These are phyloP conservation scores for Coelinius sp. DNA, from an alignment of 2,888 invertebrate genomes.

Conservation along the genomic window DNA sequence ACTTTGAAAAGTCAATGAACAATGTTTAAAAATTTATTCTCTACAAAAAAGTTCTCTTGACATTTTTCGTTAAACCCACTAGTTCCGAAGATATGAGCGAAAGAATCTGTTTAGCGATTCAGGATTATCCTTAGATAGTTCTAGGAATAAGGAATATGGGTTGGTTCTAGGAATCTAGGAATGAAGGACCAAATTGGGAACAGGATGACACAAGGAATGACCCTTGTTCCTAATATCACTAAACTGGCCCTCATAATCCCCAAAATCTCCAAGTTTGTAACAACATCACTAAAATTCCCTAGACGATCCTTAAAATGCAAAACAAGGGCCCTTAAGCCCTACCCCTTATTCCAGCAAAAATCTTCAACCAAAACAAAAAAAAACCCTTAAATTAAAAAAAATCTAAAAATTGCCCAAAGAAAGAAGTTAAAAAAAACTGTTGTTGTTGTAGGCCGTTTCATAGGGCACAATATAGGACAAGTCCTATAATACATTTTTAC, in stretches of 20 bases:
- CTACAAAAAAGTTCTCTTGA: neutral
- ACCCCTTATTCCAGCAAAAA: no score
- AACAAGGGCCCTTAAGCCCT: neutral
- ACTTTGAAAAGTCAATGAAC: neutral
- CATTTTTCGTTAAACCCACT: neutral
- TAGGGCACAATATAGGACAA: conserved; percentile 56
- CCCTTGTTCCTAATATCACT: no score
- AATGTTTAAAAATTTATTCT: neutral
- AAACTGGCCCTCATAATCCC: no score
- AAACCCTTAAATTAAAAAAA: neutral
- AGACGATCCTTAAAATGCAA: neutral
- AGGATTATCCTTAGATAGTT: no score
- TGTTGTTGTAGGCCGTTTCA: conserved; percentile 44
- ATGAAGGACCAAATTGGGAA: no score
- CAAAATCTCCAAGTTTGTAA: neutral
- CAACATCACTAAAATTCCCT: neutral
- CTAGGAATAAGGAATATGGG: no score
- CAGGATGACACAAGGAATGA: no score
- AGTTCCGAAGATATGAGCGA: neutral
- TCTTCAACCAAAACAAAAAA: neutral
- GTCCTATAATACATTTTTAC: conserved; percentile 65
- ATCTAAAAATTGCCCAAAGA: neutral
- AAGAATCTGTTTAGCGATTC: no score
- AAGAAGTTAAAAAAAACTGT: neutral
- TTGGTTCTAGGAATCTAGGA: no score